These are phyloP conservation scores for Agriotes lineatus DNA, from an alignment of 2,888 invertebrate species.

Conservation along the genomic window DNA sequence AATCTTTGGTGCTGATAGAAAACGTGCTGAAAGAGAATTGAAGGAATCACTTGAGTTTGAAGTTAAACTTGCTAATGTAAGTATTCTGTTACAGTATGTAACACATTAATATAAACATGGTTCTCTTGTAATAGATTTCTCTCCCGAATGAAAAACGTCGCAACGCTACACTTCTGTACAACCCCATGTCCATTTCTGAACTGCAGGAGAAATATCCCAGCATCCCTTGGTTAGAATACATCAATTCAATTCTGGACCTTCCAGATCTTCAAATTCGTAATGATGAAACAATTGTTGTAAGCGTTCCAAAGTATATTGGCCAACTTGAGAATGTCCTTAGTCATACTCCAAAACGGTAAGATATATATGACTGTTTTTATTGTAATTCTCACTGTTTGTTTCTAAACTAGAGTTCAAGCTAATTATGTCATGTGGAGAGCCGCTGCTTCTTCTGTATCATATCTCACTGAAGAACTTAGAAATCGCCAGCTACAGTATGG, in stretches of 20 bases:
- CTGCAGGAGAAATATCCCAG: constrained; percentile 81
- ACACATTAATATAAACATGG: constrained; percentile 10
- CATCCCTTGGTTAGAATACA: constrained; percentile 86
- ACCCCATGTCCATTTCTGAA: constrained; percentile 87
- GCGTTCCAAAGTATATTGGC: constrained; percentile 84
- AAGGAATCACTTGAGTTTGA: constrained; percentile 88
- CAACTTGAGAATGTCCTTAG: constrained; percentile 75
- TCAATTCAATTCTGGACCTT: constrained; percentile 80
- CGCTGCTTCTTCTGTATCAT: constrained; percentile 83
- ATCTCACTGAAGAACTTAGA: constrained; percentile 82
- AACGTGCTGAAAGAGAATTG: constrained; percentile 78
- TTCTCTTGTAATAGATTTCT: constrained; percentile 75
- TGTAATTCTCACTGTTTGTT: constrained; percentile 25
- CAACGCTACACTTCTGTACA: constrained; percentile 92
- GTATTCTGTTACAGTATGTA: no score
- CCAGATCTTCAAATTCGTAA: constrained; percentile 72
- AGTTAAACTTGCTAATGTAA: constrained; percentile 91
- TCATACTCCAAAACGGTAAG: constrained; percentile 68
- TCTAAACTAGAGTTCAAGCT: constrained; percentile 80
- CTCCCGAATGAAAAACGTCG: constrained; percentile 90
- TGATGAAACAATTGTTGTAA: constrained; percentile 85
- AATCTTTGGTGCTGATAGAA: constrained; percentile 84
- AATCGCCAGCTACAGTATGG: constrained; percentile 85
- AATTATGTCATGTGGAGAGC: constrained; percentile 96
- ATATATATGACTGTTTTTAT: not conserved